A percentile compares a stretch with the other conserved stretches of the same genome.
Evolutionary conservation across 2,113 vertebrate genomes (phyloP).

Genomic region (Burhinus oedicnemus): DNA sequence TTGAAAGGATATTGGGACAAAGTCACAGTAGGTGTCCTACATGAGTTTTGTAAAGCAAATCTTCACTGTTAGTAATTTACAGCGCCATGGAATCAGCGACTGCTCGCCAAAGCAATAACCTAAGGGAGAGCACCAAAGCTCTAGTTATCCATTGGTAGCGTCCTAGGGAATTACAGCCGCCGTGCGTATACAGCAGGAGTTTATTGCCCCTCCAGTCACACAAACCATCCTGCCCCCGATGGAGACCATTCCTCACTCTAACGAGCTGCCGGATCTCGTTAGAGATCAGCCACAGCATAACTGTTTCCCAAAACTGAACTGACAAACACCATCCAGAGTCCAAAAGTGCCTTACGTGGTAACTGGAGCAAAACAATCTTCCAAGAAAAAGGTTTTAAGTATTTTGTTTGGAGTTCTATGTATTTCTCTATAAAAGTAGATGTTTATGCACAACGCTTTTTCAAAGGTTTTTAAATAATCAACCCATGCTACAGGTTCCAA

Average conservation of each 20-base stretch:
- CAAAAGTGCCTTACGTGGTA: too few species aligned
- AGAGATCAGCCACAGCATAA: too few species aligned
- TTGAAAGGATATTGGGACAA: background rate
- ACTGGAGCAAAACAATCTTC: too few species aligned
- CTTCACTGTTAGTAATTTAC: background rate
- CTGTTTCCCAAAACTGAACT: too few species aligned
- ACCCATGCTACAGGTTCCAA: too few species aligned
- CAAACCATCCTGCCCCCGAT: background rate
- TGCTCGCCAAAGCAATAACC: background rate
- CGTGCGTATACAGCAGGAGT: background rate
- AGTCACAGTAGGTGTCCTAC: background rate
- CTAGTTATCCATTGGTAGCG: background rate
- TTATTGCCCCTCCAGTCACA: slow-evolving; percentile 19
- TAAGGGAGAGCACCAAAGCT: background rate
- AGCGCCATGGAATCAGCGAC: slow-evolving; percentile 1
- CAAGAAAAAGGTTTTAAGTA: too few species aligned
- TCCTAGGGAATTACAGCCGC: background rate
- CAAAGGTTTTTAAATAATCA: too few species aligned
- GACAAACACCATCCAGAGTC: too few species aligned
- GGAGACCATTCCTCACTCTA: background rate
- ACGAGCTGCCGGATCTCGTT: background rate
- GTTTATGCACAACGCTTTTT: too few species aligned
- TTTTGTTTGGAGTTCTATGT: too few species aligned
- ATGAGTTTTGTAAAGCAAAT: background rate
- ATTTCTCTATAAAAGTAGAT: too few species aligned